Evolutionary conservation across 2,888 invertebrate species (phyloP), one percentile per base, ranked within the genome.

Genomic region (Pammene fasciana): DNA sequence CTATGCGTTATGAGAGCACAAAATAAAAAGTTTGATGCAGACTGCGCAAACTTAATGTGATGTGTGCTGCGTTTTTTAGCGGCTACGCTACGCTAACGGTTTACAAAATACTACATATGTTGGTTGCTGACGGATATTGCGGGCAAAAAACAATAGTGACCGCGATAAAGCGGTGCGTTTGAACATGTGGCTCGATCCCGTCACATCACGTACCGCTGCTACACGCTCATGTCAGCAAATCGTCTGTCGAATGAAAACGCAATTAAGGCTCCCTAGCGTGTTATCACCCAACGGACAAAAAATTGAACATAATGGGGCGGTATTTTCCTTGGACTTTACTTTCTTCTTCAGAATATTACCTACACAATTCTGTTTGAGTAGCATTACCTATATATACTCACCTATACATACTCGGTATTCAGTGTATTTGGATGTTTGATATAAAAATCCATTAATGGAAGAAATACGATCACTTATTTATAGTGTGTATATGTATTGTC

Each of bases 221-320:
- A 14, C 26, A 38, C 38, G 46, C 55, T 11, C 46, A 34, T 16
- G 67, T 55, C 52, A 41, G 54, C 60, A 16, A 59, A 34, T 9
- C 34, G 41, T 56, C 26, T 41, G 26, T 16, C 41, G 43, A 62
- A 61, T 68, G 16, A 62, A 67, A 68, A 43, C 9, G 62, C 62
- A 48, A 68, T 68, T 62, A 68, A 41, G 38, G 34, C 36, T 67
- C 54, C 14, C 34, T 18, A 38, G 38, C 38, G 38, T 26, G 59
- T 52, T 45, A 34, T 67, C 59, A 52, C 36, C 48, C 14, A 45
- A 52, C 67, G 34, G 26, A 52, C 54, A 67, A 54, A 67, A 55
- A 60, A 43, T 16, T 57, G 18, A 9, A 66, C 34, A 66, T 59
- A 59, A 66, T 66, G 59, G 59, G 43, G 59, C 57, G 38, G 34